phyloP scores from a whole-genome alignment of 2,113 vertebrate genomes.

The Anseranas semipalmata region DNA sequence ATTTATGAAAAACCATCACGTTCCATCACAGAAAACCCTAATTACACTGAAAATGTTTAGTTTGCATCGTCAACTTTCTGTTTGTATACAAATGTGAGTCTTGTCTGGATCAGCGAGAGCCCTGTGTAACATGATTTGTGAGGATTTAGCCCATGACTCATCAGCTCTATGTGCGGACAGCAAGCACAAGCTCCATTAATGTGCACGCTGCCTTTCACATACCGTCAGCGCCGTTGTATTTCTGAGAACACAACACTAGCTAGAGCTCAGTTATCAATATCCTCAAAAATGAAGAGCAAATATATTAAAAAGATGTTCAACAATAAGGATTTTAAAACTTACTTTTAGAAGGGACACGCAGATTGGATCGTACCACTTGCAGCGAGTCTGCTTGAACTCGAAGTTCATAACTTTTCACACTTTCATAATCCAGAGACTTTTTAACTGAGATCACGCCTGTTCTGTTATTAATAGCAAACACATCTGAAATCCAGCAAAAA shows the following conservation, averaged over 20 bases:
- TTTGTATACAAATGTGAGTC: neutral
- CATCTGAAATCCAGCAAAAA: conserved; percentile 73
- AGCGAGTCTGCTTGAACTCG: conserved; percentile 90
- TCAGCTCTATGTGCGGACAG: neutral
- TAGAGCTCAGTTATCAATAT: neutral
- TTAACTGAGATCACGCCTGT: conserved; percentile 86
- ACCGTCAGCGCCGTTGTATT: rapidly evolving
- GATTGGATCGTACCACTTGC: conserved; percentile 82
- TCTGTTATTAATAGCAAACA: conserved; percentile 85
- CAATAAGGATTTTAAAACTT: conserved; percentile 52
- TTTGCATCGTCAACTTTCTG: neutral
- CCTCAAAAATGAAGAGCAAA: neutral
- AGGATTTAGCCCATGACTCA: neutral
- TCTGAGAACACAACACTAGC: neutral
- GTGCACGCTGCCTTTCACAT: rapidly evolving
- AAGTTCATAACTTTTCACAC: conserved; percentile 80
- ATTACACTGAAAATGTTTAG: neutral
- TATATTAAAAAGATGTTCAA: no score
- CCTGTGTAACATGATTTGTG: neutral
- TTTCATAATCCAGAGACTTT: conserved; percentile 87
- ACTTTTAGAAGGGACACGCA: conserved; percentile 91
- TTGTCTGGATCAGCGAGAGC: neutral
- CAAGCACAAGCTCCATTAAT: neutral
- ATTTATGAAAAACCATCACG: neutral
- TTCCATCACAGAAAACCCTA: neutral